Evolutionary conservation across 2,113 vertebrate genomes (phyloP).

Genomic region (Cynocephalus volans): DNA sequence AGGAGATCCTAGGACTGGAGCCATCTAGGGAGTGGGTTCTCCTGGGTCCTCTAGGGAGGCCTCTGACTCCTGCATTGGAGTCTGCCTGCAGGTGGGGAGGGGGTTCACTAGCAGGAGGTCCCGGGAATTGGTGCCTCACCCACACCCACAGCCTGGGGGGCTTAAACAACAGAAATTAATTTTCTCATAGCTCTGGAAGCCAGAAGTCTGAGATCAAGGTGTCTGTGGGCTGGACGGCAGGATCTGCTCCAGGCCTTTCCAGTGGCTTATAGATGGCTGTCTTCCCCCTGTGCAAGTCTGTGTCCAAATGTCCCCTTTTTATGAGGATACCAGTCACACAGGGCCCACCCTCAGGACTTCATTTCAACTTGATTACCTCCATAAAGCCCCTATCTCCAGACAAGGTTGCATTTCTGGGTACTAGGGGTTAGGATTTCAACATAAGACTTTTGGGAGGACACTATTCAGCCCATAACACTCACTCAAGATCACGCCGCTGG

Average conservation of each 20-base stretch:
- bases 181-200: neutral
- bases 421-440: neutral
- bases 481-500: rapidly evolving
- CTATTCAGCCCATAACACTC: neutral
- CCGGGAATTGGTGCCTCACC: neutral
- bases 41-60: neutral
- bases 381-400: neutral
- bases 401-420: rapidly evolving
- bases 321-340: rapidly evolving
- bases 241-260: neutral
- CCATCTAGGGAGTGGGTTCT: neutral
- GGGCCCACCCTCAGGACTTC: neutral
- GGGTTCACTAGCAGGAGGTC: too few species aligned
- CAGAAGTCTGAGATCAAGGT: neutral
- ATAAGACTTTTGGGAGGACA: neutral
- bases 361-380: neutral
- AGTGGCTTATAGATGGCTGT: neutral
- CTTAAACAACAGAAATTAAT: neutral
- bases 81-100: neutral
- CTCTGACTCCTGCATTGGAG: too few species aligned
- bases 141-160: neutral
- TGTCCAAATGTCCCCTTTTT: neutral
- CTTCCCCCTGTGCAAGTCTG: rapidly evolving
- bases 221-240: neutral
- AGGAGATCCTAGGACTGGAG: neutral